Conservation (phyloP, 2,113 vertebrate genomes). For the Callipepla squamata region DNA sequence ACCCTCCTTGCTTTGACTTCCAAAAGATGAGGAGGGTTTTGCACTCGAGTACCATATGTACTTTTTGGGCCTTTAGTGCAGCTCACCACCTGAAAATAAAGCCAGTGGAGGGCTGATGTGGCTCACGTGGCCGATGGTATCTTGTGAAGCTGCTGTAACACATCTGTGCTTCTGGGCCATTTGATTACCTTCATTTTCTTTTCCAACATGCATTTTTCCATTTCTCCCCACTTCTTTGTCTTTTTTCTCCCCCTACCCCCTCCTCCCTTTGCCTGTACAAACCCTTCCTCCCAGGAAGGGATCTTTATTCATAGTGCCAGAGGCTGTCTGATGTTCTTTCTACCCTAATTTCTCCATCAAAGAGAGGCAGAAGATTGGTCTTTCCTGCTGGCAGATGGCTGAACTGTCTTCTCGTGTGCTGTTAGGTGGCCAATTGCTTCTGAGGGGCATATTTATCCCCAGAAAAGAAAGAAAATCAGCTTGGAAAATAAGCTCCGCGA, state of each 20-base stretch:
- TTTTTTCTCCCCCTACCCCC: background rate
- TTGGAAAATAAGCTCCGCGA: background rate
- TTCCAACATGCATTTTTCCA: background rate
- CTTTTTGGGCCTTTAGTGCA: background rate
- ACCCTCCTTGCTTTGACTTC: background rate
- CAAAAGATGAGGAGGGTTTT: background rate
- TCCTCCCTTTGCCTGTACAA: background rate
- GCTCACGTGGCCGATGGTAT: background rate
- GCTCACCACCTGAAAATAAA: background rate
- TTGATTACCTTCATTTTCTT: background rate
- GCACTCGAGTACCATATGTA: accelerated
- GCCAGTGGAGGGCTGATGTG: background rate
- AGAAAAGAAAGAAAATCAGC: background rate
- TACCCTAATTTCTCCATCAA: background rate
- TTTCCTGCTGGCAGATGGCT: background rate
- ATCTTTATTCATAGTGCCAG: background rate
- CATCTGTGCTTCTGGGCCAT: background rate
- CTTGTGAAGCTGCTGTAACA: background rate
- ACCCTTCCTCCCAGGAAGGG: background rate
- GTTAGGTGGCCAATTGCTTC: accelerated
- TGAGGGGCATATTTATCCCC: background rate
- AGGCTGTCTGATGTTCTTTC: background rate
- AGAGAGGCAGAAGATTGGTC: accelerated
- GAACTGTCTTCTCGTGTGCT: background rate
- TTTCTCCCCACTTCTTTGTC: background rate